Conservation (phyloP, 2,113 vertebrate genomes). For the Chaetorhynchus papuensis region DNA sequence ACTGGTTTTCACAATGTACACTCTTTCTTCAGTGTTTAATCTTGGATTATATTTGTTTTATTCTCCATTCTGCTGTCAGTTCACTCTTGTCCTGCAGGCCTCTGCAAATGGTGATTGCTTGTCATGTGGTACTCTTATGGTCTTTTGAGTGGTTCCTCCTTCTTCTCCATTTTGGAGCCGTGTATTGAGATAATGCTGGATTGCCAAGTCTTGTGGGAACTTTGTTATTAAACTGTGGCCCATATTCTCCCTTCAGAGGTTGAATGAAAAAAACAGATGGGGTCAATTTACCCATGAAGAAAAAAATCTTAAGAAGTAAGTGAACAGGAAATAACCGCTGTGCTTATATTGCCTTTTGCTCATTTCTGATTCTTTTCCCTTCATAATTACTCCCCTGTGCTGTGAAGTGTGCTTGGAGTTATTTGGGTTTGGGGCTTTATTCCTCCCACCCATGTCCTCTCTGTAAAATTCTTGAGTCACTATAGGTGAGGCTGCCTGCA, state of each 20-base stretch:
- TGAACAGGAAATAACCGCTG: constrained; percentile 41
- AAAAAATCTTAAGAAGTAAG: constrained; percentile 13
- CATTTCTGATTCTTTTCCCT: background rate
- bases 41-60: background rate
- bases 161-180: background rate
- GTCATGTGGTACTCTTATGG: background rate
- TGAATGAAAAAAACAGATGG: constrained; percentile 32
- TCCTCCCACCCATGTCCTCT: background rate
- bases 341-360: background rate
- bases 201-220: background rate
- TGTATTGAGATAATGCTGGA: background rate
- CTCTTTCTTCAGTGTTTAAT: background rate
- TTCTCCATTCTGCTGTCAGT: background rate
- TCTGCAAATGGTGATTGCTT: background rate
- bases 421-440: background rate
- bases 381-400: background rate
- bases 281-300: constrained; percentile 8
- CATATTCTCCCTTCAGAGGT: background rate
- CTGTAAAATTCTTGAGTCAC: too few species aligned
- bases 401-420: background rate
- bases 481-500: background rate
- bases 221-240: background rate
- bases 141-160: background rate
- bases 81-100: background rate
- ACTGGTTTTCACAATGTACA: background rate